These are phyloP conservation scores for Malurus elegans DNA, from an alignment of 2,113 vertebrate species.

Conservation along the genomic window DNA sequence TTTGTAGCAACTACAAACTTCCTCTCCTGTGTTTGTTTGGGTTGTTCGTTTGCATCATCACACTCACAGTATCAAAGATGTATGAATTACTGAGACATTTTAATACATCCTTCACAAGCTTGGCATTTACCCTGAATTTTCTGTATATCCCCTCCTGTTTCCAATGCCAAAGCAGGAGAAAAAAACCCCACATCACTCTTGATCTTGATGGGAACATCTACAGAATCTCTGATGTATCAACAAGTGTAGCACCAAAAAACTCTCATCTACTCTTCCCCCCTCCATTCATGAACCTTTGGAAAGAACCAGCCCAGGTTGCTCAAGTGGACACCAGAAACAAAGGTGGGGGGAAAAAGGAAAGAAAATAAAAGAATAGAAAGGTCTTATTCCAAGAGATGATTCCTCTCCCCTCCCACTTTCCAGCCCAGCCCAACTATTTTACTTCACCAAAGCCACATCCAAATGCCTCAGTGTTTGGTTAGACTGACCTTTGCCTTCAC, in stretches of 20 bases:
- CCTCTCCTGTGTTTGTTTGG: neutral
- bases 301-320: neutral
- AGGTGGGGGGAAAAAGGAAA: fast-evolving
- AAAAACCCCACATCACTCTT: neutral
- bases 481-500: slow-evolving; percentile 83
- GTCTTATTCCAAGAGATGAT: neutral
- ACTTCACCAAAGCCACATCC: neutral
- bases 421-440: neutral
- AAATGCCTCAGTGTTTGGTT: neutral
- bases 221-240: neutral
- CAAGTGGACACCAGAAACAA: neutral
- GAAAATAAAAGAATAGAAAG: neutral
- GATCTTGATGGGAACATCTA: neutral
- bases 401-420: neutral
- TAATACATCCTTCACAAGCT: neutral
- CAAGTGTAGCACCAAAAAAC: neutral
- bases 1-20: neutral
- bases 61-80: neutral
- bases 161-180: neutral
- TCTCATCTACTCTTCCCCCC: neutral
- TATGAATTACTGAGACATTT: neutral
- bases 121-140: neutral
- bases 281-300: neutral
- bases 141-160: neutral
- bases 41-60: neutral